These are phyloP conservation scores for Rhopalosiphum padi DNA, from an alignment of 1,140 invertebrate species.

Conservation along the genomic window DNA sequence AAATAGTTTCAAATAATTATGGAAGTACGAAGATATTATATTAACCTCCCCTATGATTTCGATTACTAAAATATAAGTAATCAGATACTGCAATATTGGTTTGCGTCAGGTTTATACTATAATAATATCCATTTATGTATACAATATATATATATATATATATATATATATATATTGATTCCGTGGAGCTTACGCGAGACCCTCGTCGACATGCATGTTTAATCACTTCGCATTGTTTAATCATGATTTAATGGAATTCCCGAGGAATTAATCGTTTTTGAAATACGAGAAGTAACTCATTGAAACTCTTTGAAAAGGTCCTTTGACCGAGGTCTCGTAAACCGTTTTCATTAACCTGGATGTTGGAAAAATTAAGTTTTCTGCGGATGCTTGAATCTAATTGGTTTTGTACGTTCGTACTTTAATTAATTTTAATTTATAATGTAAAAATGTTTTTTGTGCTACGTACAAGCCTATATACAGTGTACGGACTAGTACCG, in stretches of 20 bases:
- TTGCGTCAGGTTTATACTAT: background rate
- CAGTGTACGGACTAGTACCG: background rate
- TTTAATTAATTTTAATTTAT: slow-evolving; percentile 26
- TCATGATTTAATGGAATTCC: slow-evolving; percentile 12
- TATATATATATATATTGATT: background rate
- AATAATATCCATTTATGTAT: background rate
- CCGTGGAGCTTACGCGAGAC: background rate
- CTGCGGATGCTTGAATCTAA: background rate
- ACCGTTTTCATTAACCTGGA: slow-evolving; percentile 15
- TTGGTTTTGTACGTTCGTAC: background rate
- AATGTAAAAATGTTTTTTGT: background rate
- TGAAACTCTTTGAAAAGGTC: slow-evolving; percentile 6
- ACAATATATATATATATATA: background rate
- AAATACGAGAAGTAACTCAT: slow-evolving; percentile 31
- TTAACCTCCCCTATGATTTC: background rate
- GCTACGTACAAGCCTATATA: background rate
- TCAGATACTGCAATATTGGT: background rate
- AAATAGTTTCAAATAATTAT: background rate
- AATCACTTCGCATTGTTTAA: slow-evolving; percentile 24
- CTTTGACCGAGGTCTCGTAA: slow-evolving; percentile 19
- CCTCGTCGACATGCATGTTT: background rate
- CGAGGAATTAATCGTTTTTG: background rate
- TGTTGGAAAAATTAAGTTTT: background rate
- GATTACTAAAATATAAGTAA: background rate
- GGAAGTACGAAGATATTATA: background rate